Conservation (phyloP, 2,888 invertebrate genomes). For the Cheiracanthium punctorium region DNA sequence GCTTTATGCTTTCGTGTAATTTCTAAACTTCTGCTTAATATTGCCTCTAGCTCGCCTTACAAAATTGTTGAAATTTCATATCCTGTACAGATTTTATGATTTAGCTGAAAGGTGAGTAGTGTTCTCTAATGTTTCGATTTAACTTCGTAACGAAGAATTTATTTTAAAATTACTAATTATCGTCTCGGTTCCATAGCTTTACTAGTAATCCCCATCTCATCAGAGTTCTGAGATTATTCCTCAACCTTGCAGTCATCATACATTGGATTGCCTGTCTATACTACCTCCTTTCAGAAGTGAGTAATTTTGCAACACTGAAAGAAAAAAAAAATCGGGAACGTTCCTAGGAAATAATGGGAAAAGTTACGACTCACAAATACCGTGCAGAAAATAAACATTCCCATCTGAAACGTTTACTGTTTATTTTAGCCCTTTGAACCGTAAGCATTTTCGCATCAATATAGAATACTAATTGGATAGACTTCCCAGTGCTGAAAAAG, state of each 20-base stretch:
- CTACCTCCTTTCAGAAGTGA: slow-evolving; percentile 74
- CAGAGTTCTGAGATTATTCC: slow-evolving; percentile 74
- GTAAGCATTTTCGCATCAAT: no score
- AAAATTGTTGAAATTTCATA: slow-evolving; percentile 60
- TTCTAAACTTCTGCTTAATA: slow-evolving; percentile 16
- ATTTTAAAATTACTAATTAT: background rate
- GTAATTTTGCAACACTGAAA: no score
- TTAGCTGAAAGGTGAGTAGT: slow-evolving; percentile 62
- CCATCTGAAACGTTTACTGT: no score
- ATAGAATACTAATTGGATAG: no score
- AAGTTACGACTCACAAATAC: no score
- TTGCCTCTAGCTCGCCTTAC: slow-evolving; percentile 50
- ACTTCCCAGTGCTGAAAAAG: no score
- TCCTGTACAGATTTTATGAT: slow-evolving; percentile 69
- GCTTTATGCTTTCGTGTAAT: background rate
- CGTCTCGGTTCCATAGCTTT: slow-evolving; percentile 70
- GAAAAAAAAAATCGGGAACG: no score
- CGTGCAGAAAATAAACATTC: no score
- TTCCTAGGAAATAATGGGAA: no score
- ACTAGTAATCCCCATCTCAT: slow-evolving; percentile 75
- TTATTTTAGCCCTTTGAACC: no score
- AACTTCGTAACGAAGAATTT: background rate
- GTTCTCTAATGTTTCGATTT: background rate
- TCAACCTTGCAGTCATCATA: slow-evolving; percentile 75
- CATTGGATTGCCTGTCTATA: slow-evolving; percentile 76